A percentile compares a stretch with the other conserved stretches of the same genome.
Conservation (phyloP, 2,797 vertebrate genomes). For the Pithecia hirsuta region DNA sequence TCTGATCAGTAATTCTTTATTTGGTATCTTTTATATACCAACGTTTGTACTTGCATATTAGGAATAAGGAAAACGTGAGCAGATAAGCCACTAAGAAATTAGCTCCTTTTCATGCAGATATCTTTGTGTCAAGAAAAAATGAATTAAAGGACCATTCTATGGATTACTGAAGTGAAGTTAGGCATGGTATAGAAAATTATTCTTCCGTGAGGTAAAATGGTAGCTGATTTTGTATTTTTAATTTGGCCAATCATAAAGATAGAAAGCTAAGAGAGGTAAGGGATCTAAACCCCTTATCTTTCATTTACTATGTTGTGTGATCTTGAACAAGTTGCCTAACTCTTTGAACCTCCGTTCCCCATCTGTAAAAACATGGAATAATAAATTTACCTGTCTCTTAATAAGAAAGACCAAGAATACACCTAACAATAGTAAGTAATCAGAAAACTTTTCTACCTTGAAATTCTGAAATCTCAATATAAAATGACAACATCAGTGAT, state of each 20-base stretch:
- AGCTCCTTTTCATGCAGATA: slow-evolving; percentile 28
- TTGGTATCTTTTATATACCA: not conserved
- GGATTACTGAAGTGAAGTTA: not conserved
- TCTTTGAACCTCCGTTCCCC: not conserved
- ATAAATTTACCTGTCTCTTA: not conserved
- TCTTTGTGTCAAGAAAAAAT: not conserved
- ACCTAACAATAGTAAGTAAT: not conserved
- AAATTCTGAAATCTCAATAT: not conserved
- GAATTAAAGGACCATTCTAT: not conserved
- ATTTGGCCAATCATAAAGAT: not conserved
- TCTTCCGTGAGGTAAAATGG: not conserved
- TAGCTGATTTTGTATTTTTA: slow-evolving; percentile 3
- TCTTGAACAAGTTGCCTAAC: not conserved
- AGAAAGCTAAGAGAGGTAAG: not conserved
- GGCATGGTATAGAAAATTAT: not conserved
- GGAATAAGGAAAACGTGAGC: not conserved
- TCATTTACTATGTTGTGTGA: not conserved
- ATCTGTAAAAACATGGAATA: not conserved
- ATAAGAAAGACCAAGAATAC: not conserved
- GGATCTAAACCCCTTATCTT: not conserved
- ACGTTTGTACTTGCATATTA: not conserved
- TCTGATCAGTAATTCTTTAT: slow-evolving; percentile 33
- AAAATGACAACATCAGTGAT: not conserved
- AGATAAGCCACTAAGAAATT: not conserved
- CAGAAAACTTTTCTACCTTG: slow-evolving; percentile 19